Base-by-base conservation (phyloP, 2,113 vertebrate genomes). In the Percopsis transmontana region DNA sequence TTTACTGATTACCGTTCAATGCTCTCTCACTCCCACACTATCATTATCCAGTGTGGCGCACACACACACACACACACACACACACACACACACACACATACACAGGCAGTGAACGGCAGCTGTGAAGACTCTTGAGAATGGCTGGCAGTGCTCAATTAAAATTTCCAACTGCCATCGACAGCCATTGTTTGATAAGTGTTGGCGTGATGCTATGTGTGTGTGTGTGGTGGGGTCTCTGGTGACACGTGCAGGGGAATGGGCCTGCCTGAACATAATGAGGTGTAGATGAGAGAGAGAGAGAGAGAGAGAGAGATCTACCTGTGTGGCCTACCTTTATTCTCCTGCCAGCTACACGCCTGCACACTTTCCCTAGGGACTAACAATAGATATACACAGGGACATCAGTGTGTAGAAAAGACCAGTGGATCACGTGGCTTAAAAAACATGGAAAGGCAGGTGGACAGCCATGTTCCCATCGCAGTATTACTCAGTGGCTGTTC, bases 21-120 rank as follows among this genome's bases (percentile, higher is more conserved):
- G 27, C 27, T 39, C 15, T 6, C 44, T 40, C 24, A 11, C 2
- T n/a, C 14, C 21, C 23, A 15, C 52, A 24, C 9, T 15, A 12
- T 76, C 73, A 63, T 76, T 62, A 76, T 23, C 41, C 42, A 5
- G 51, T 42, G 47, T 33, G 11, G 65, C 61, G 3, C 42, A 45
- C 16, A 16, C 1, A 53, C 53, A 47, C 58, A 0, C 51, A 53
- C 9, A 23, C 51, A 53, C 51, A 2, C 19, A 1, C n/a, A 45
- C 16, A 16, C 1, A 53, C 53, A 47, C 58, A 0, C 51, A 53
- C 9, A 23, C 51, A 53, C 51, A 2, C 19, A 1, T 7, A 0
- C 5, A 48, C 23, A 1, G 23, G 2, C 51, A 51, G 8, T 33
- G 8, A 33, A 33, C 27, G 27, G 27, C 27, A 33, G 27, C 27